Percentiles rank a stretch among this genome's conserved stretches.
Evolutionary conservation across 2,113 vertebrate species (phyloP).

Genomic region (Pelodiscus sinensis): DNA sequence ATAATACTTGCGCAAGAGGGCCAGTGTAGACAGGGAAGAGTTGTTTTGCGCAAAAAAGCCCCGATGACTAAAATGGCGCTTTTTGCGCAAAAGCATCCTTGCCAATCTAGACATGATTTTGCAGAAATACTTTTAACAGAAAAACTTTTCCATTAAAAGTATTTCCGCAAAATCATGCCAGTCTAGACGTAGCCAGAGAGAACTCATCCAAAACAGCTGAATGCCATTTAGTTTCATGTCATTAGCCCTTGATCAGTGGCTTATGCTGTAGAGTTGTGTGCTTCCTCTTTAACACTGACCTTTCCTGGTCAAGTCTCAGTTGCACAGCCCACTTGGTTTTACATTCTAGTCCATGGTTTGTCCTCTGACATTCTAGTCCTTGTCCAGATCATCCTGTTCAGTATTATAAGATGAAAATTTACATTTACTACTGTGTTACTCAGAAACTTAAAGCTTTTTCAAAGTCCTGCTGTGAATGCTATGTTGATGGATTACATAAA

Average conservation of each 20-base stretch:
- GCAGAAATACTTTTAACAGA: too few relatives aligned
- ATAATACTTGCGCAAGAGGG: too few relatives aligned
- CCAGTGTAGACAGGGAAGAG: too few relatives aligned
- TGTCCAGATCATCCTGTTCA: not conserved
- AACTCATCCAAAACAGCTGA: not conserved
- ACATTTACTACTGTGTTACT: not conserved
- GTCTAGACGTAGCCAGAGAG: too few relatives aligned
- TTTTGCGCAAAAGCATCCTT: too few relatives aligned
- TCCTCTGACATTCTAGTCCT: not conserved
- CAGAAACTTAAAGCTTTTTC: conserved; percentile 4
- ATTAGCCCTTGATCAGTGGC: not conserved
- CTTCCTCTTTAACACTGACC: not conserved
- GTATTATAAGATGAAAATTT: conserved; percentile 12
- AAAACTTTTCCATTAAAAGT: too few relatives aligned
- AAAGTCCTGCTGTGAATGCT: conserved; percentile 9
- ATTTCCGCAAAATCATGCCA: too few relatives aligned
- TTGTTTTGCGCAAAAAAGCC: too few relatives aligned
- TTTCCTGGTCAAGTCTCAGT: not conserved
- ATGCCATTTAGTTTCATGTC: not conserved
- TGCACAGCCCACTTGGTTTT: not conserved
- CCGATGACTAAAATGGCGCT: too few relatives aligned
- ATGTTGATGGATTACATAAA: conserved; percentile 45
- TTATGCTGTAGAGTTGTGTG: not conserved
- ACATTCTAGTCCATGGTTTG: not conserved
- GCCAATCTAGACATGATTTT: too few relatives aligned